Evolutionary conservation across 23 tunicate species (phyloP).

Genomic region (Trididemnum nubilum): DNA sequence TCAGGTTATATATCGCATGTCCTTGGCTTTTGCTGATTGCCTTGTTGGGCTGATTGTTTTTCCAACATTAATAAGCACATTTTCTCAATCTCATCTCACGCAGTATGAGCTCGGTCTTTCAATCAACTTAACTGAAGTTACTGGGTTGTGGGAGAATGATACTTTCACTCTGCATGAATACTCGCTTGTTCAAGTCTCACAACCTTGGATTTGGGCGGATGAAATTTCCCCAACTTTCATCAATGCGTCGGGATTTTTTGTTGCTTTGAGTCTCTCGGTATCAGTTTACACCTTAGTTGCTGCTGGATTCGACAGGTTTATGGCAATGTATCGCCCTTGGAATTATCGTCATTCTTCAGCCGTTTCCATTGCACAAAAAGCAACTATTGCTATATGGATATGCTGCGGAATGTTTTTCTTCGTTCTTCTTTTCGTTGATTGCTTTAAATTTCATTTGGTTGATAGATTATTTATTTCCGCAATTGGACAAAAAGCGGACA

Average conservation of each 20-base stretch:
- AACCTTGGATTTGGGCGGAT: background rate
- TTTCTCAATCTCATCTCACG: too few relatives aligned
- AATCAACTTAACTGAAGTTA: too few relatives aligned
- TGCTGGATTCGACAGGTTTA: constrained; percentile 39
- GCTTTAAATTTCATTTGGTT: constrained; percentile 24
- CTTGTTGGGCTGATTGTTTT: too few relatives aligned
- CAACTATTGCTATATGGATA: constrained; percentile 22
- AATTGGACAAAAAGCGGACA: constrained; percentile 8
- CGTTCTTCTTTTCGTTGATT: constrained; percentile 31
- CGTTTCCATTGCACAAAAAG: background rate
- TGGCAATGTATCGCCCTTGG: constrained; percentile 39
- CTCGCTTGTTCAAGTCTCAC: background rate
- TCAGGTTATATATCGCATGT: too few relatives aligned
- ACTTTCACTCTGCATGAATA: background rate
- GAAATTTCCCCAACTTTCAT: constrained; percentile 9
- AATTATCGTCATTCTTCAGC: constrained; percentile 18
- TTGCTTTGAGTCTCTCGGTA: constrained; percentile 17
- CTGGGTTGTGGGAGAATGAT: background rate
- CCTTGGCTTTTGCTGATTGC: too few relatives aligned
- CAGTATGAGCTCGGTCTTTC: constrained; percentile 8
- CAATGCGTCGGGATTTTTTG: constrained; percentile 34
- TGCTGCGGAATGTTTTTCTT: background rate
- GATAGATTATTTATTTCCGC: constrained; percentile 32
- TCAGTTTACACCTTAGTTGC: constrained; percentile 42
- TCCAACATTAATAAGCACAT: too few relatives aligned